Percentiles rank a stretch among this genome's conserved stretches.
Conservation (phyloP, 1,140 invertebrate species). For the Zaprionus vittiger region DNA sequence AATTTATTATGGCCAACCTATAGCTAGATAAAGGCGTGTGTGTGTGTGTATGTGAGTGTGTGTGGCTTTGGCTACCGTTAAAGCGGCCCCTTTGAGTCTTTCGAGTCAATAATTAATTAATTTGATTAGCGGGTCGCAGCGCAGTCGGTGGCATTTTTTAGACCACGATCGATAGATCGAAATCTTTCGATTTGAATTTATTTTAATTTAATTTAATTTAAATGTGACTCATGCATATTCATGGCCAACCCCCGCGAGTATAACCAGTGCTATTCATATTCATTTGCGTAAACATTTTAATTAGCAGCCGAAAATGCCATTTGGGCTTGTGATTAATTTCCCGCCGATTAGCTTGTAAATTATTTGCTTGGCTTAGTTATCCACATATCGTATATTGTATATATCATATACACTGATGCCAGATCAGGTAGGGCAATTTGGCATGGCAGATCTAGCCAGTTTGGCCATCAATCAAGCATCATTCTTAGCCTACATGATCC, state of each 20-base stretch:
- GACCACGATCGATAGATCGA: slow-evolving; percentile 3
- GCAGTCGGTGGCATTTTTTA: slow-evolving; percentile 50
- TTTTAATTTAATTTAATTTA: slow-evolving; percentile 58
- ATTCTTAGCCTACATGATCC: slow-evolving; percentile 31
- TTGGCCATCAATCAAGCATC: slow-evolving; percentile 58
- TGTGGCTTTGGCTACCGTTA: slow-evolving; percentile 42
- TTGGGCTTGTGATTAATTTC: slow-evolving; percentile 69
- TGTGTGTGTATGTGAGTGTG: slow-evolving; percentile 19
- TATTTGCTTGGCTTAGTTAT: slow-evolving; percentile 51
- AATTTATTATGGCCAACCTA: slow-evolving; percentile 69
- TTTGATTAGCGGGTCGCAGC: slow-evolving; percentile 52
- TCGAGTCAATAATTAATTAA: slow-evolving; percentile 75
- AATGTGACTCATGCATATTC: slow-evolving; percentile 72
- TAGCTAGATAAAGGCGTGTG: not conserved
- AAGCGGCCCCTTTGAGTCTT: slow-evolving; percentile 62
- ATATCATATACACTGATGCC: not conserved
- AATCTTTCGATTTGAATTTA: slow-evolving; percentile 27
- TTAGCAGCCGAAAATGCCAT: slow-evolving; percentile 57
- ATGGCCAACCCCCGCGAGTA: slow-evolving; percentile 39
- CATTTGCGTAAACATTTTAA: slow-evolving; percentile 79
- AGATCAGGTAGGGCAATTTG: slow-evolving; percentile 28
- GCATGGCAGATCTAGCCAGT: slow-evolving; percentile 21
- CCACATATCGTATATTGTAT: not conserved
- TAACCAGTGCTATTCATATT: slow-evolving; percentile 41
- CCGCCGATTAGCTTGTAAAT: slow-evolving; percentile 71